A percentile compares a stretch with the other conserved stretches of the same genome.
These are phyloP conservation scores for Anser brachyrhynchus DNA, from an alignment of 2,113 vertebrate genomes.

Conservation along the genomic window DNA sequence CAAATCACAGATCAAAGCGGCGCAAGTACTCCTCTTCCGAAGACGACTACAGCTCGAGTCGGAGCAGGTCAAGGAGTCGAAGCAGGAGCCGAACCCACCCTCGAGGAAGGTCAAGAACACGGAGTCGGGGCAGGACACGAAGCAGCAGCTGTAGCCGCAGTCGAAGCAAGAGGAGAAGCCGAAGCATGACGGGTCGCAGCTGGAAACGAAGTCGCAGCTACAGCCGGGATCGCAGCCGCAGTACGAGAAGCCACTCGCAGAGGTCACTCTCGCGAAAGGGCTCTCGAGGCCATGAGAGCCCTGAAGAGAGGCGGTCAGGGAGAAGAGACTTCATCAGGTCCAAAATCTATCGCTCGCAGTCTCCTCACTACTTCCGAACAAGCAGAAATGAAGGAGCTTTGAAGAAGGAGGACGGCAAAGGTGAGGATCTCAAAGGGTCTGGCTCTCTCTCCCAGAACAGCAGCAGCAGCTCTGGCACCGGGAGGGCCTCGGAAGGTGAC, in stretches of 20 bases:
- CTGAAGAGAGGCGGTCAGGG: slow-evolving; percentile 75
- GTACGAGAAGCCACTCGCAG: slow-evolving; percentile 88
- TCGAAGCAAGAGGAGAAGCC: slow-evolving; percentile 84
- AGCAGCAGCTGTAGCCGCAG: slow-evolving; percentile 92
- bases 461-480: slow-evolving; percentile 26
- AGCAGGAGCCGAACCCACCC: slow-evolving; percentile 80
- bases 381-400: slow-evolving; percentile 64
- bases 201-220: slow-evolving; percentile 89
- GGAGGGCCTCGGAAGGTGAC: slow-evolving; percentile 69
- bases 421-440: slow-evolving; percentile 71
- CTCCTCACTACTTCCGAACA: slow-evolving; percentile 83
- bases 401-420: slow-evolving; percentile 78
- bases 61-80: slow-evolving; percentile 86
- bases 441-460: slow-evolving; percentile 73
- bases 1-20: slow-evolving; percentile 84
- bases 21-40: slow-evolving; percentile 85
- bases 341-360: slow-evolving; percentile 95
- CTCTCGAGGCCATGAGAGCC: slow-evolving; percentile 82
- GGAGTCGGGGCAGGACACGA: slow-evolving; percentile 86
- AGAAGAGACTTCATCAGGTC: slow-evolving; percentile 93
- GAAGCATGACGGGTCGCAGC: slow-evolving; percentile 77
- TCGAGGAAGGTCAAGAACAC: slow-evolving; percentile 71
- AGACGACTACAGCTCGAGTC: slow-evolving; percentile 84
- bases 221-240: slow-evolving; percentile 85
- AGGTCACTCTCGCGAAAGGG: slow-evolving; percentile 82